Percentiles rank a stretch among this genome's conserved stretches.
Evolutionary conservation across 2,888 invertebrate genomes (phyloP).

Genomic region (Pediacus dermestoides): DNA sequence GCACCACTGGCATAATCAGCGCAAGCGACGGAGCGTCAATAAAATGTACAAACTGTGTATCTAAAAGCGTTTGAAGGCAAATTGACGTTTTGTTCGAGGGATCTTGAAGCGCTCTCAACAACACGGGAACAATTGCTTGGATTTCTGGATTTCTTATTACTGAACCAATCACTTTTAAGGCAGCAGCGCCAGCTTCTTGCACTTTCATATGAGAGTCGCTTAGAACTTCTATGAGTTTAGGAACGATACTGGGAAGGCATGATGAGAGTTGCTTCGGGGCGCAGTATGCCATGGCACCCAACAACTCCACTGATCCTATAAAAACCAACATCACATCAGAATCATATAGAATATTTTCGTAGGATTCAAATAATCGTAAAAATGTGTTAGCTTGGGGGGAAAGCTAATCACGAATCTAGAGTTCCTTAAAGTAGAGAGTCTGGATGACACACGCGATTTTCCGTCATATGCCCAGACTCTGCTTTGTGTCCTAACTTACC

Average conservation of each 20-base stretch:
- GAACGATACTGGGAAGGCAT: constrained; percentile 96
- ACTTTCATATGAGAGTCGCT: constrained; percentile 96
- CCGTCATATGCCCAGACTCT: no score
- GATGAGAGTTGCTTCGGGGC: constrained; percentile 98
- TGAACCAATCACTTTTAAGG: constrained; percentile 92
- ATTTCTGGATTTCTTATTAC: constrained; percentile 99
- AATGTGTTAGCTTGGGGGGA: no score
- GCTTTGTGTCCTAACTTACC: no score
- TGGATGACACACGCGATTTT: no score
- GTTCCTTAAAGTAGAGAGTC: no score
- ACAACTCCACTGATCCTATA: constrained; percentile 85
- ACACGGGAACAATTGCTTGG: constrained; percentile 83
- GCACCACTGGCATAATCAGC: constrained; percentile 98
- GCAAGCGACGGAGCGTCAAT: constrained; percentile 98
- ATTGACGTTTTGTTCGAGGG: constrained; percentile 92
- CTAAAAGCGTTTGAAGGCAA: constrained; percentile 89
- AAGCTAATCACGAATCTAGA: no score
- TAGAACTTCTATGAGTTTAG: constrained; percentile 92
- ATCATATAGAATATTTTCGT: no score
- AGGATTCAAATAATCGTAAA: no score
- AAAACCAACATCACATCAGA: no score
- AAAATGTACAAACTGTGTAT: constrained; percentile 97
- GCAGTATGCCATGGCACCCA: constrained; percentile 98
- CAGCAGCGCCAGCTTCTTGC: constrained; percentile 94
- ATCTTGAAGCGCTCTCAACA: constrained; percentile 90